phyloP scores from a whole-genome alignment of 2,797 vertebrate species.

The Bovichtus variegatus region DNA sequence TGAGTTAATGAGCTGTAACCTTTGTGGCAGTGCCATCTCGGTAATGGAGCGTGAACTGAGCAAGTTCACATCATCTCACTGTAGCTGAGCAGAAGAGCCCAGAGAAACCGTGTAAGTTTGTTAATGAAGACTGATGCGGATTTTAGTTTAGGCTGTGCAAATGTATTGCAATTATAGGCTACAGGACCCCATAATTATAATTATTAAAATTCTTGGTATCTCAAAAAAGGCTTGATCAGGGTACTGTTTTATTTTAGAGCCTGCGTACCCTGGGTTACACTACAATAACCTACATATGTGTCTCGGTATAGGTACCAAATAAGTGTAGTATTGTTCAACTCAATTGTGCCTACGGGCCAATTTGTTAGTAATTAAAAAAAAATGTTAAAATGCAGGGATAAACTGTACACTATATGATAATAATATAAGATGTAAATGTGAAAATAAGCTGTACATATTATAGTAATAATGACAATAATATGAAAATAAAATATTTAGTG shows the following conservation, averaged over 20 bases:
- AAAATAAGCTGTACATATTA: too few relatives aligned
- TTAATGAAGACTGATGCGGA: conserved; percentile 31
- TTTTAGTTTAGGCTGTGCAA: background rate
- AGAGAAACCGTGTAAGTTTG: conserved; percentile 4
- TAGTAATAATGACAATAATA: too few relatives aligned
- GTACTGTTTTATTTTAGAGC: background rate
- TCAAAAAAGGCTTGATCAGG: background rate
- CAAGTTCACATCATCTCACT: conserved; percentile 41
- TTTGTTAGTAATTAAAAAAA: too few relatives aligned
- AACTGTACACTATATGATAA: too few relatives aligned
- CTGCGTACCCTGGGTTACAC: background rate
- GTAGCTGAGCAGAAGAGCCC: conserved; percentile 24
- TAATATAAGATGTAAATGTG: too few relatives aligned
- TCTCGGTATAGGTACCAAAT: background rate
- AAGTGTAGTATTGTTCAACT: background rate
- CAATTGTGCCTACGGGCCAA: too few relatives aligned
- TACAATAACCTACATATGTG: background rate
- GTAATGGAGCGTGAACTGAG: conserved; percentile 47
- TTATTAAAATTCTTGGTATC: background rate
- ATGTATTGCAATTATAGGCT: background rate
- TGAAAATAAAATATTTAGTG: too few relatives aligned
- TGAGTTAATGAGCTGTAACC: conserved; percentile 65
- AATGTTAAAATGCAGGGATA: too few relatives aligned
- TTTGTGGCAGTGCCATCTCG: conserved; percentile 26
- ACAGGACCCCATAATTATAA: background rate